Evolutionary conservation across 2,797 vertebrate species (phyloP).

Genomic region (Gymnoscopelus braueri): DNA sequence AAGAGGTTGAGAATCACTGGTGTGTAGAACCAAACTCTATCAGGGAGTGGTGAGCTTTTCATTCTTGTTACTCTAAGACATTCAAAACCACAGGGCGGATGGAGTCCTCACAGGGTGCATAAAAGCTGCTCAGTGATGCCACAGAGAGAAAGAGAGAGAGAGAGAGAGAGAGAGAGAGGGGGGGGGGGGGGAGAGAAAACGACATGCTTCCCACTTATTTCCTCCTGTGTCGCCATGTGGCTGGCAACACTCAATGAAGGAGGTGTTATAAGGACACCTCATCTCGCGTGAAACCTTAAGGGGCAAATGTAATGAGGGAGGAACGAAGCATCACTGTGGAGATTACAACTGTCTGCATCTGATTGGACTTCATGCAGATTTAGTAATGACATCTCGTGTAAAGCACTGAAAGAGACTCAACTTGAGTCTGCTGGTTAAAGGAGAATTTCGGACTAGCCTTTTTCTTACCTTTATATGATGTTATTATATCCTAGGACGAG

Average conservation of each 20-base stretch:
- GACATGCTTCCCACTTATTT: background rate
- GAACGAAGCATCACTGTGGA: background rate
- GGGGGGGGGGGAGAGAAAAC: background rate
- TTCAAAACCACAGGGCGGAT: conserved; percentile 3
- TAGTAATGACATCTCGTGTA: conserved; percentile 1
- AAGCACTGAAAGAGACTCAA: background rate
- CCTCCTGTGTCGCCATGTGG: background rate
- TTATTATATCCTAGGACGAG: no score
- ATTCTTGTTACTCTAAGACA: conserved; percentile 1
- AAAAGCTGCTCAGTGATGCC: background rate
- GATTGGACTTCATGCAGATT: conserved; percentile 7
- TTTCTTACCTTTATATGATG: no score
- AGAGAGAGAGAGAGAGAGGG: no score
- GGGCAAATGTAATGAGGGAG: background rate
- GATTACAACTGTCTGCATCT: conserved; percentile 8
- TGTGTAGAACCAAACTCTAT: background rate
- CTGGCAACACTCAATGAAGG: background rate
- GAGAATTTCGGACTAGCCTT: no score
- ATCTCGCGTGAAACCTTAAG: conserved; percentile 1
- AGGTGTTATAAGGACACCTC: conserved; percentile 3
- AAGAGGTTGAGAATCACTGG: no score
- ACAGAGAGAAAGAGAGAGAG: background rate
- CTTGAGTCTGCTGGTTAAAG: no score
- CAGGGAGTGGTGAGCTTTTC: background rate
- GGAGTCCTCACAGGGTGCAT: background rate